phyloP scores from a whole-genome alignment of 2,888 invertebrate species.

The Dermolepida albohirtum region DNA sequence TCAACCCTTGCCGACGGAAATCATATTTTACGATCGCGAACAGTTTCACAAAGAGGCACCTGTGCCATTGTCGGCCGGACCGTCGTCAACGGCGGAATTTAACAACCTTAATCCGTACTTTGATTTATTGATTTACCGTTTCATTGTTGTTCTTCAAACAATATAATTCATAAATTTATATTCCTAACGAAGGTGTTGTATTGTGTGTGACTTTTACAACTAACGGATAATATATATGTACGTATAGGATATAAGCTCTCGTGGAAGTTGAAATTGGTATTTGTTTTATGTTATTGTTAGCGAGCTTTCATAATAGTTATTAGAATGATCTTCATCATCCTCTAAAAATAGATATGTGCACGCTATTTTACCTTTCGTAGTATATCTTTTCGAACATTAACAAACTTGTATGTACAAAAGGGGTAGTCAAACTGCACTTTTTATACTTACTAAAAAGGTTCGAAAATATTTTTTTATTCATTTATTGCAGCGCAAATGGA shows the following conservation, averaged over 20 bases:
- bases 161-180: conserved; percentile 41
- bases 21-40: conserved; percentile 19
- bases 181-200: conserved; percentile 29
- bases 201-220: conserved; percentile 7
- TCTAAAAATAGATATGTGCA: no score
- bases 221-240: not conserved
- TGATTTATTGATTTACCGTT: conserved; percentile 42
- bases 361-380: no score
- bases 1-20: conserved; percentile 14
- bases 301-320: no score
- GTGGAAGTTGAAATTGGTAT: not conserved
- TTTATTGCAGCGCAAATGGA: no score
- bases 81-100: conserved; percentile 31
- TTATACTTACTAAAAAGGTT: no score
- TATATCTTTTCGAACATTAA: no score
- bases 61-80: conserved; percentile 12
- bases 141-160: conserved; percentile 36
- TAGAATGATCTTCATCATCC: no score
- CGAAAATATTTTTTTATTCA: no score
- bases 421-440: no score
- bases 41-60: conserved; percentile 7
- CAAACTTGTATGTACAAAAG: no score
- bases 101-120: conserved; percentile 32
- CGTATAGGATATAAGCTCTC: not conserved
- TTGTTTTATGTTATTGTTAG: not conserved